Base-by-base conservation (phyloP, 2,888 invertebrate genomes). In the Allygus modestus region DNA sequence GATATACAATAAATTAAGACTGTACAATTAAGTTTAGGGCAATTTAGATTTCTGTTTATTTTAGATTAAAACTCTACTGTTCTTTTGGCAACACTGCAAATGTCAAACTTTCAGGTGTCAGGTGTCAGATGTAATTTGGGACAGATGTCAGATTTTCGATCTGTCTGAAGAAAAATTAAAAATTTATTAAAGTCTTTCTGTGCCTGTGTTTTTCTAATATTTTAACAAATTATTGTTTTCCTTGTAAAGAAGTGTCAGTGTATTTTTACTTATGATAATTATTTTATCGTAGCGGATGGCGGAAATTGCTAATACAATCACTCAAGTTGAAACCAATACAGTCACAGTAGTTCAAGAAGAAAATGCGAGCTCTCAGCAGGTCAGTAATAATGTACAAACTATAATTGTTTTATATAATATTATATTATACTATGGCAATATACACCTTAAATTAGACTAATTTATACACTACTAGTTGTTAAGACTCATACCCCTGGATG, bases 241-340 rank as follows among this genome's bases (percentile, higher is more conserved):
- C 46, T 46, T 46, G 17, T 15, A 9, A 37, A 37, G 12, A 7
- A 1, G 4, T 46, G 2, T 46, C 12, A 46, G 1, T 46, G 17
- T 46, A 11, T 15, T 17, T 37, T 46, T 9, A 37, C 37, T 37
- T 46, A 46, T 46, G 46, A 9, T 15, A 46, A 12, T 54, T 54
- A 23, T 69, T 69, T 61, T 61, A 28, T 28, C 61, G 26, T 73
- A 51, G 77, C 41, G 33, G 77, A 77, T 77, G 77, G 77, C 77
- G 77, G 77, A 77, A 43, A 26, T 43, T 23, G 28, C 51, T 0
- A 77, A 26, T 28, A 51, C 9, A 1, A 0, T 77, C 1, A 77
- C 20, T 77, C 77, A 77, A 77, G 51, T n/a, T 28, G 77, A 77
- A 77, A 77, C 41, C 28, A 77, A 77, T 23, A 77, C 77, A 12